Percentiles rank a stretch among this genome's conserved stretches.
These are phyloP conservation scores for Mormyrus lacerda DNA, from an alignment of 2,113 vertebrate species.

Conservation along the genomic window DNA sequence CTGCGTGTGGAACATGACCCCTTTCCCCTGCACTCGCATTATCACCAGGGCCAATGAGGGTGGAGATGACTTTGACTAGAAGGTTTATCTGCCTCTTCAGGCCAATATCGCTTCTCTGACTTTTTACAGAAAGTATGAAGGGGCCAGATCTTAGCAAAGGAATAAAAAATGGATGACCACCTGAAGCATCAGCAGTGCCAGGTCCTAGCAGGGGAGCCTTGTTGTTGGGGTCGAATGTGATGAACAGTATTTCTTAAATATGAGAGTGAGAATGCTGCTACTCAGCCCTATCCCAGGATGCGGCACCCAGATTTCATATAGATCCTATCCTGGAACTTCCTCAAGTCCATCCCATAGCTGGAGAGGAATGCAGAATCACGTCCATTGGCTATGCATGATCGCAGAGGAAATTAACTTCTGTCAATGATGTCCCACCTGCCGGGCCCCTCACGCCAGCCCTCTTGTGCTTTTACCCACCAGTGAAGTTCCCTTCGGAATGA, in stretches of 20 bases:
- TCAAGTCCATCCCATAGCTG: background rate
- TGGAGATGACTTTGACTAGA: background rate
- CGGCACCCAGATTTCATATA: background rate
- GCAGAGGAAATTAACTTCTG: background rate
- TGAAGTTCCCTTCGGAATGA: background rate
- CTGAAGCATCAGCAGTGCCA: background rate
- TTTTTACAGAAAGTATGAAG: background rate
- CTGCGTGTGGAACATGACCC: background rate
- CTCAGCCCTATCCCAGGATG: background rate
- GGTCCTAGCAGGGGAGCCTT: background rate
- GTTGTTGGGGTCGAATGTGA: background rate
- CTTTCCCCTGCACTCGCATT: background rate
- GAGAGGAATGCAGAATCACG: background rate
- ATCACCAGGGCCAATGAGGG: background rate
- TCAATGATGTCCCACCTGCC: background rate
- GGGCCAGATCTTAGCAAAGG: background rate
- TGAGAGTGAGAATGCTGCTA: background rate
- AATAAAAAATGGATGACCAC: background rate
- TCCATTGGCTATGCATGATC: background rate
- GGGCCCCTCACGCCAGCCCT: background rate
- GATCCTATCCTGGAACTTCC: background rate
- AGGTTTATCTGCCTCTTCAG: background rate
- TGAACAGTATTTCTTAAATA: background rate
- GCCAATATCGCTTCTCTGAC: background rate
- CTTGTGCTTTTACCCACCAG: background rate